Percentiles rank a stretch among this genome's conserved stretches.
phyloP scores from a whole-genome alignment of 1,140 invertebrate species.

The Pararge aegeria region DNA sequence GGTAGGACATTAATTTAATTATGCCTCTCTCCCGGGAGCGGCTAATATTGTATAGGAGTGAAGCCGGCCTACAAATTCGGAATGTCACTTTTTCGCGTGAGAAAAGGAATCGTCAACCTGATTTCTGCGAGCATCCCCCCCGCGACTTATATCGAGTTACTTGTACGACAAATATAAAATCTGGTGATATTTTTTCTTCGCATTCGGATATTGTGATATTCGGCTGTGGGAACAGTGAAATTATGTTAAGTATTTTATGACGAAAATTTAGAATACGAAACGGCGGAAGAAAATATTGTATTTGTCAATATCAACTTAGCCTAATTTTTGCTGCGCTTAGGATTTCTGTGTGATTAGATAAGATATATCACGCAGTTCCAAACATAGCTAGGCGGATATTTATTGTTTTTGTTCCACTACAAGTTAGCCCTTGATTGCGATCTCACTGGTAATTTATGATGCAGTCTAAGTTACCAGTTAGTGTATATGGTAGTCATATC shows the following conservation, averaged over 20 bases:
- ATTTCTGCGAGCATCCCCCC: conserved; percentile 65
- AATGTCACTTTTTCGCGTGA: conserved; percentile 75
- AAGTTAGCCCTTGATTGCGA: too few species aligned
- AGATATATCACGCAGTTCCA: too few species aligned
- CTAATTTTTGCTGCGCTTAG: too few species aligned
- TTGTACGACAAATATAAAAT: conserved; percentile 58
- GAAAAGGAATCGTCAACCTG: conserved; percentile 71
- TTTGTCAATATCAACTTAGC: too few species aligned
- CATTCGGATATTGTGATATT: background rate
- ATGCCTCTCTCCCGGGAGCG: conserved; percentile 69
- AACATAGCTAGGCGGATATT: too few species aligned
- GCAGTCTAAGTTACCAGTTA: too few species aligned
- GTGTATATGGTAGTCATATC: too few species aligned
- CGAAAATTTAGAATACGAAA: too few species aligned
- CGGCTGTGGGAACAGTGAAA: background rate
- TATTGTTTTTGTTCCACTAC: too few species aligned
- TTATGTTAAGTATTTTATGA: background rate
- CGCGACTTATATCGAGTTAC: conserved; percentile 52
- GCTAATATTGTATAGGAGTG: conserved; percentile 74
- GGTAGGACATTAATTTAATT: conserved; percentile 80
- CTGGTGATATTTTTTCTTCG: conserved; percentile 34
- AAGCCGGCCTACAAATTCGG: conserved; percentile 59
- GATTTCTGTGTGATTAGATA: too few species aligned
- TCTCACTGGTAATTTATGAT: too few species aligned
- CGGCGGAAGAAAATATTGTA: too few species aligned